These are phyloP conservation scores for Porites rus DNA, from an alignment of 92 coral and sea anemone species.

Conservation along the genomic window DNA sequence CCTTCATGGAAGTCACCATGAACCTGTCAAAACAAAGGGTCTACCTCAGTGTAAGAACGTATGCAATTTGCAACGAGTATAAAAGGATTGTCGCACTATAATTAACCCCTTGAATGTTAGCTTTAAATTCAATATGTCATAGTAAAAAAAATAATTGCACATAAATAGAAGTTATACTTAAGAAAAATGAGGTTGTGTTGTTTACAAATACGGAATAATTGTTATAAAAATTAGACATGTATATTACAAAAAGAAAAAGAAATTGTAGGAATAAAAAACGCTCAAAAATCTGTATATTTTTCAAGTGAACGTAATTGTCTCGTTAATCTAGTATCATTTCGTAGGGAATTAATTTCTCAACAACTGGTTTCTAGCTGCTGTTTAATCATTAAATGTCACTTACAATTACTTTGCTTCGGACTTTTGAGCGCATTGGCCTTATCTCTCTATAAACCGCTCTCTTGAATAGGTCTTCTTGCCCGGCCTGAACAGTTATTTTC, in stretches of 20 bases:
- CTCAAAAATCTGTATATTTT: too few relatives aligned
- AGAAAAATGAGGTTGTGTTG: neutral
- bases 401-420: neutral
- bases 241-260: too few relatives aligned
- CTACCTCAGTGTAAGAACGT: too few relatives aligned
- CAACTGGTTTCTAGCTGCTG: neutral
- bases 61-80: too few relatives aligned
- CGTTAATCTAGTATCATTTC: neutral
- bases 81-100: too few relatives aligned
- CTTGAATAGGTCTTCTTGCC: neutral
- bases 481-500: neutral
- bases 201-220: too few relatives aligned
- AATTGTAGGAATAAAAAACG: too few relatives aligned
- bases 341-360: neutral
- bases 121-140: too few relatives aligned
- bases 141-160: neutral
- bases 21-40: neutral
- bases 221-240: too few relatives aligned
- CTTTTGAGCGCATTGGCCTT: neutral
- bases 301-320: too few relatives aligned
- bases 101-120: too few relatives aligned
- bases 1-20: too few relatives aligned
- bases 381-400: neutral
- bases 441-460: neutral
- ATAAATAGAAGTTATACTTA: constrained; percentile 1